Evolutionary conservation across 2,113 vertebrate species (phyloP).

Genomic region (Apistogramma diplotaenia): DNA sequence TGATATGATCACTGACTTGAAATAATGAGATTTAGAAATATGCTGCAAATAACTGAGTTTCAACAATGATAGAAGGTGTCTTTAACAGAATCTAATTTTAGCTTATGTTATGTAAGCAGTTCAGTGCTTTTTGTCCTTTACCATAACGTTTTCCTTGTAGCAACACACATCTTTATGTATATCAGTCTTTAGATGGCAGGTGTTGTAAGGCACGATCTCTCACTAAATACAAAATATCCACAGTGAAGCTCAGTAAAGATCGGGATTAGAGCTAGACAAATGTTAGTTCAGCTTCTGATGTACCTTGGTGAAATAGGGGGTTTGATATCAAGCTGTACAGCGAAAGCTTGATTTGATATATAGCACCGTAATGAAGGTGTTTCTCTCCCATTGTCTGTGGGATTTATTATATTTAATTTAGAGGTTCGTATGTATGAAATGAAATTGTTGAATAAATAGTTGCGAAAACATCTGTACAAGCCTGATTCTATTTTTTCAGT

Average conservation of each 20-base stretch:
- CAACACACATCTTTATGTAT: constrained; percentile 32
- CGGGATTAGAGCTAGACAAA: constrained; percentile 37
- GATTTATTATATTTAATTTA: constrained; percentile 71
- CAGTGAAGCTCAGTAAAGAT: constrained; percentile 32
- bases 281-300: constrained; percentile 48
- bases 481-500: constrained; percentile 37
- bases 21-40: constrained; percentile 50
- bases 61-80: constrained; percentile 7
- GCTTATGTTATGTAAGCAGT: constrained; percentile 26
- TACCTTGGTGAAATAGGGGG: constrained; percentile 50
- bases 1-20: constrained; percentile 34
- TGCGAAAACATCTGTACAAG: constrained; percentile 61
- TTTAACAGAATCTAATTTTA: constrained; percentile 24
- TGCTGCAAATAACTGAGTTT: constrained; percentile 52
- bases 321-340: constrained; percentile 55
- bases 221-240: constrained; percentile 30
- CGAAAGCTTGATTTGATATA: constrained; percentile 48
- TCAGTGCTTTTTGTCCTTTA: constrained; percentile 33
- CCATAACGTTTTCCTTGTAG: constrained; percentile 35
- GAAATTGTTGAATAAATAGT: constrained; percentile 76
- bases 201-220: constrained; percentile 26
- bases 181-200: constrained; percentile 32
- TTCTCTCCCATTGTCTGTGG: constrained; percentile 58
- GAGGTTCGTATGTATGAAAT: constrained; percentile 74
- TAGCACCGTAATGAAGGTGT: constrained; percentile 44